Evolutionary conservation across 2,888 invertebrate genomes (phyloP).

Genomic region (Mythimna loreyi): DNA sequence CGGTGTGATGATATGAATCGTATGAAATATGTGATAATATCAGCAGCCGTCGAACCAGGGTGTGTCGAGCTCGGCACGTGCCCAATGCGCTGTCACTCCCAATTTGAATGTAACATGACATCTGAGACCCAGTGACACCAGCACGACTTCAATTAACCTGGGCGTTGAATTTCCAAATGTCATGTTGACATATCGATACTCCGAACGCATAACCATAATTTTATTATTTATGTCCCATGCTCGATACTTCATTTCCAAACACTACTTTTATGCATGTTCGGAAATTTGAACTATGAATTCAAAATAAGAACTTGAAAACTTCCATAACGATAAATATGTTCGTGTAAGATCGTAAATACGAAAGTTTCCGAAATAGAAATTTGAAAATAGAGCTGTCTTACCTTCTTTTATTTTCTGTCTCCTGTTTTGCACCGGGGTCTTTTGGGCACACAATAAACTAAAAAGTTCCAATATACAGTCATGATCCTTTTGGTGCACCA

Average conservation of each 20-base stretch:
- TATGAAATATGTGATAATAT: slow-evolving; percentile 61
- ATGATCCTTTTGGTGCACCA: slow-evolving; percentile 80
- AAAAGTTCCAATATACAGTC: slow-evolving; percentile 82
- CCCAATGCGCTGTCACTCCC: slow-evolving; percentile 43
- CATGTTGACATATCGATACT: slow-evolving; percentile 31
- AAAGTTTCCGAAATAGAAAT: slow-evolving; percentile 48
- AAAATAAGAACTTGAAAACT: slow-evolving; percentile 54
- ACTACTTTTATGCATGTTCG: slow-evolving; percentile 29
- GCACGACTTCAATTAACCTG: slow-evolving; percentile 63
- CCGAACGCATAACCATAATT: slow-evolving; percentile 15
- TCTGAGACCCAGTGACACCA: slow-evolving; percentile 52
- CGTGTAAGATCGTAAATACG: slow-evolving; percentile 46
- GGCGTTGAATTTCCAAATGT: slow-evolving; percentile 43
- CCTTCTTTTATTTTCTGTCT: slow-evolving; percentile 71
- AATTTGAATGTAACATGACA: slow-evolving; percentile 64
- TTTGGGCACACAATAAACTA: slow-evolving; percentile 80
- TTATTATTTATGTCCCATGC: neutral
- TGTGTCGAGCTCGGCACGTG: slow-evolving; percentile 38
- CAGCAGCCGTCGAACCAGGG: slow-evolving; percentile 23
- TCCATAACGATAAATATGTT: slow-evolving; percentile 47
- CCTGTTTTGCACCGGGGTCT: slow-evolving; percentile 66
- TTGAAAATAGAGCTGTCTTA: slow-evolving; percentile 66
- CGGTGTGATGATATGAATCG: slow-evolving; percentile 44
- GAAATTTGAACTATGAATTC: slow-evolving; percentile 46
- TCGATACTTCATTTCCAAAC: slow-evolving; percentile 40